phyloP scores from a whole-genome alignment of 2,113 vertebrate genomes.

The Echinops telfairi region DNA sequence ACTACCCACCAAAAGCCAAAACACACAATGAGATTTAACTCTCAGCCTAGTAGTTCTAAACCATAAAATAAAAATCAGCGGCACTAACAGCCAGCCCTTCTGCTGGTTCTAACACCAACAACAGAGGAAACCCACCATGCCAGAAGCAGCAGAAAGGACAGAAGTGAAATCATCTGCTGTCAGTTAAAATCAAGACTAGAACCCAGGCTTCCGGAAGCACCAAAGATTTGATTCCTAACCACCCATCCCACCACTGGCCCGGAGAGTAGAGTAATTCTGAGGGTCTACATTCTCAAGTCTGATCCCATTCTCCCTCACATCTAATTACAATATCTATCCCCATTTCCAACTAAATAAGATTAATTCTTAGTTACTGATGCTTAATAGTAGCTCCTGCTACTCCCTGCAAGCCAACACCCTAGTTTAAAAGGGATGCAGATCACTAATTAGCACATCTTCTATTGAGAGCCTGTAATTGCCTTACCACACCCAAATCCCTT shows the following conservation, averaged over 20 bases:
- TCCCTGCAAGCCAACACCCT: conserved; percentile 69
- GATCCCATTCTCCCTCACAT: conserved; percentile 37
- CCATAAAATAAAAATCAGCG: background rate
- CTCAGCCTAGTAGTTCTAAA: background rate
- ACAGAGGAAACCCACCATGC: background rate
- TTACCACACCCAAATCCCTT: conserved; percentile 73
- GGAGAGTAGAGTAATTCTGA: conserved; percentile 11
- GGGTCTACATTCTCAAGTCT: conserved; percentile 56
- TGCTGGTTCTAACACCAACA: background rate
- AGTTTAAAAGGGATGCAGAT: conserved; percentile 65
- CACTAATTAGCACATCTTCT: conserved; percentile 76
- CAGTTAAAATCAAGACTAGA: background rate
- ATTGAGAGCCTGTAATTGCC: conserved; percentile 73
- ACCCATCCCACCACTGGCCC: too few species aligned
- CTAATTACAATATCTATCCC: conserved; percentile 75
- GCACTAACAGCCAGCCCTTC: background rate
- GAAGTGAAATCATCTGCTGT: background rate
- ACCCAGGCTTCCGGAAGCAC: background rate
- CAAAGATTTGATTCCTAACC: background rate
- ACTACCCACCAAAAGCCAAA: conserved; percentile 40
- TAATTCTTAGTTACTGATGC: conserved; percentile 74
- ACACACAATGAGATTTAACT: background rate
- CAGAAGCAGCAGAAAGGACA: background rate
- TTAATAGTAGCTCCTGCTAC: conserved; percentile 73
- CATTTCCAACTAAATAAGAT: conserved; percentile 77